Percentiles rank a stretch among this genome's conserved stretches.
These are phyloP conservation scores for Dicycla oo DNA, from an alignment of 2,888 invertebrate species.

Conservation along the genomic window DNA sequence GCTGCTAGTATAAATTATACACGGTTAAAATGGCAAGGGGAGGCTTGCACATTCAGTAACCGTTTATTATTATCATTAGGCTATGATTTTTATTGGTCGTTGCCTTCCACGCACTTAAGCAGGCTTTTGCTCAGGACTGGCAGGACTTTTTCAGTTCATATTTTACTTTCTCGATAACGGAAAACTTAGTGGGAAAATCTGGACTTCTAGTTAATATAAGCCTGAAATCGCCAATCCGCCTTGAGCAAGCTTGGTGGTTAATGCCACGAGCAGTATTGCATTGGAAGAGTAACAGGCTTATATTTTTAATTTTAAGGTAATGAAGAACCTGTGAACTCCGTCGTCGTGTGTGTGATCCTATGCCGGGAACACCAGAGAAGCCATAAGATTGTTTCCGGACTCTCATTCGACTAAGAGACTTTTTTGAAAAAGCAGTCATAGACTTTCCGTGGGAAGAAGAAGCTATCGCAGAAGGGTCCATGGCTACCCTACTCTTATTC, in stretches of 20 bases:
- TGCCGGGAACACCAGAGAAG: slow-evolving; percentile 77
- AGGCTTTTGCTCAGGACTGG: too few species aligned
- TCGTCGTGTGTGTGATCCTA: slow-evolving; percentile 73
- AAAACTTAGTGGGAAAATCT: background rate
- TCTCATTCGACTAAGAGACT: slow-evolving; percentile 73
- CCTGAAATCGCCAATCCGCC: background rate
- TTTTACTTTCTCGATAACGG: too few species aligned
- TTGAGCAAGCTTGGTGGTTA: background rate
- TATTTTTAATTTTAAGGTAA: background rate
- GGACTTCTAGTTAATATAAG: too few species aligned
- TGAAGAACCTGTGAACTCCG: slow-evolving; percentile 72
- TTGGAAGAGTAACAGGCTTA: background rate
- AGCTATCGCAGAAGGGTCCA: background rate
- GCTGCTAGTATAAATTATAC: too few species aligned
- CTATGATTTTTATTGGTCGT: too few species aligned
- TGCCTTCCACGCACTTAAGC: too few species aligned
- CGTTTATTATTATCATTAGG: too few species aligned
- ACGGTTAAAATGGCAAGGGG: too few species aligned
- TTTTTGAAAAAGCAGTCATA: rapidly evolving
- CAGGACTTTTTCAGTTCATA: too few species aligned
- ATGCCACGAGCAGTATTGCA: background rate
- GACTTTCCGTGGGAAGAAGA: background rate
- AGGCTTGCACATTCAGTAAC: too few species aligned
- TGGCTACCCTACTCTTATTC: slow-evolving; percentile 18
- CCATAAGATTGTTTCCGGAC: slow-evolving; percentile 79